A percentile compares a stretch with the other conserved stretches of the same genome.
phyloP scores from a whole-genome alignment of 1,140 invertebrate genomes.

The Lycorma delicatula region DNA sequence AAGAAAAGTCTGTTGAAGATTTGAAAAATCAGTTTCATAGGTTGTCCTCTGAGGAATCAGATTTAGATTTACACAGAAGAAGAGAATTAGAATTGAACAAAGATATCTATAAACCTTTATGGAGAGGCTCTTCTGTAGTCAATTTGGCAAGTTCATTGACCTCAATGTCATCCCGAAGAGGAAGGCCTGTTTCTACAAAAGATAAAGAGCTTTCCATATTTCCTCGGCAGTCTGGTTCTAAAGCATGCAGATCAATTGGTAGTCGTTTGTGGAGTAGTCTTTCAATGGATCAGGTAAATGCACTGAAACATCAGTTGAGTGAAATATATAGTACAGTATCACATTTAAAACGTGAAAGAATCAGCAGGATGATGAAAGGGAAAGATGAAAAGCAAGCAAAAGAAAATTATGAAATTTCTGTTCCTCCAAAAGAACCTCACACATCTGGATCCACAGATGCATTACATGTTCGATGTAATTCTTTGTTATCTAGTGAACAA shows the following conservation, averaged over 20 bases:
- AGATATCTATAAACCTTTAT: slow-evolving; percentile 69
- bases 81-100: slow-evolving; percentile 41
- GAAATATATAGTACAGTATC: slow-evolving; percentile 62
- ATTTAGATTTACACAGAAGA: slow-evolving; percentile 36
- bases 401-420: slow-evolving; percentile 50
- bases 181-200: slow-evolving; percentile 24
- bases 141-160: slow-evolving; percentile 59
- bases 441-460: slow-evolving; percentile 15
- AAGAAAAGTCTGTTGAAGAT: slow-evolving; percentile 80
- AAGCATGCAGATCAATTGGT: slow-evolving; percentile 42
- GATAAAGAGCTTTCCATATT: slow-evolving; percentile 5
- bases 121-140: slow-evolving; percentile 69
- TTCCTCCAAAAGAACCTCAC: slow-evolving; percentile 36
- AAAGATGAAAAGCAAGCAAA: slow-evolving; percentile 21
- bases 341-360: slow-evolving; percentile 37
- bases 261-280: slow-evolving; percentile 73
- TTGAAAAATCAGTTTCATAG: slow-evolving; percentile 62
- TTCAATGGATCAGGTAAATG: slow-evolving; percentile 73
- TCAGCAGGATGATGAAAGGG: slow-evolving; percentile 29
- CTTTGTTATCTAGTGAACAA: slow-evolving; percentile 42
- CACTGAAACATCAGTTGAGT: slow-evolving; percentile 68
- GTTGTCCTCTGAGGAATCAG: slow-evolving; percentile 41
- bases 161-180: slow-evolving; percentile 24
- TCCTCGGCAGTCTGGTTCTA: slow-evolving; percentile 22
- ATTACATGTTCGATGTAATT: slow-evolving; percentile 58